Base-by-base conservation (phyloP, 2,113 vertebrate genomes). In the Connochaetes taurinus region DNA sequence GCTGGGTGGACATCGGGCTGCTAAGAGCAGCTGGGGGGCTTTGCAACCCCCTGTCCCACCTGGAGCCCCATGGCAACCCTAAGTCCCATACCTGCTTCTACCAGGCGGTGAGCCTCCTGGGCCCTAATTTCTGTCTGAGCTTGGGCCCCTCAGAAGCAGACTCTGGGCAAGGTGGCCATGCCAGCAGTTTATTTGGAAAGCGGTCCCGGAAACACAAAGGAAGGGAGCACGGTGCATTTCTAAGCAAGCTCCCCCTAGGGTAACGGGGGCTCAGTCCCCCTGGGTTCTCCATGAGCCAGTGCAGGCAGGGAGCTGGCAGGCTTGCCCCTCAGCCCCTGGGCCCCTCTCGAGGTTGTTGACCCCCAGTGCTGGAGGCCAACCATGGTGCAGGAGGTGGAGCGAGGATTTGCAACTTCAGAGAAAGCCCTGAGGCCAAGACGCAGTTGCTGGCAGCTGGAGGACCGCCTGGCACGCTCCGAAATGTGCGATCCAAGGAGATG, bases 11-110 rank as follows among this genome's bases (percentile, higher is more conserved):
- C 25, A 0, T 23, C 2, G 0, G n/a, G 92, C 33, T 52, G 33
- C 64, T 2, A 40, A 1, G 7, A 2, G 58, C 60, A 7, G 0
- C n/a, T 53, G 2, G 0, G 10, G 36, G 0, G 9, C 67, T 53
- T 6, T 13, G 45, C 19, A 71, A 9, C 10, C 7, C 0, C 6
- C 17, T 4, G 10, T 15, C 8, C 36, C 8, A 12, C 36, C 21
- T 2, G 7, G 47, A 1, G 7, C 17, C 55, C 12, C 2, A 5
- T 0, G 12, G 29, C 6, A 25, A 5, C 36, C 0, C 1, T 1
- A 31, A 3, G 43, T 15, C 3, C 40, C 0, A 0, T 43, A 27
- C 40, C 71, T 76, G 0, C 50, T 9, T 55, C 43, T 1, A 7
- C 58, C 17, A n/a, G 50, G 7, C 1, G 17, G 4, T 6, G 19